Evolutionary conservation across 2,888 invertebrate species (phyloP).

Genomic region (Pterobdella sp.): DNA sequence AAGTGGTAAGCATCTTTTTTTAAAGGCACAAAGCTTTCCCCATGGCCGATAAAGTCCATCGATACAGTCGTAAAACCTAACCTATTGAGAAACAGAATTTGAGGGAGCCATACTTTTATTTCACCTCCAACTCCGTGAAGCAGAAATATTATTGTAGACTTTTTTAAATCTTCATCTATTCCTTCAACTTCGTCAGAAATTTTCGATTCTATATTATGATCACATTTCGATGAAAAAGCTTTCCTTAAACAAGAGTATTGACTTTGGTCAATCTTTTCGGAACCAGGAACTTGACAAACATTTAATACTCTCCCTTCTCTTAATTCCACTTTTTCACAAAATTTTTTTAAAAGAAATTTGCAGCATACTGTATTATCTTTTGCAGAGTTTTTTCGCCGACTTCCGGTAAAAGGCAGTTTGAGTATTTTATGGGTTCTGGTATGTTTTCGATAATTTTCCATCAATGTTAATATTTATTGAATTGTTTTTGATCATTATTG

Average conservation of each 20-base stretch:
- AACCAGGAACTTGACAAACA: conserved; percentile 20
- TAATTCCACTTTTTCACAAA: conserved; percentile 19
- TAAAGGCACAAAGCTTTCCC: conserved; percentile 60
- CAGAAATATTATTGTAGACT: conserved; percentile 54
- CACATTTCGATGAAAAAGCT: background rate
- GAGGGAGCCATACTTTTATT: conserved; percentile 60
- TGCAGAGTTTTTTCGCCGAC: no score
- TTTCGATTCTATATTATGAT: background rate
- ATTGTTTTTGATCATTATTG: no score
- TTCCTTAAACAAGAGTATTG: background rate
- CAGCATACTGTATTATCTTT: no score
- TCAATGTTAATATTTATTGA: no score
- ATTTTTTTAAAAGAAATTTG: background rate
- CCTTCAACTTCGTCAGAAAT: background rate
- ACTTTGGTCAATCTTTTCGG: background rate
- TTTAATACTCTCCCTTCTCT: conserved; percentile 21
- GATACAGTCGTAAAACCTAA: conserved; percentile 61
- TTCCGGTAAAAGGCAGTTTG: no score
- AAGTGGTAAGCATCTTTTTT: conserved; percentile 58
- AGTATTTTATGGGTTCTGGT: no score
- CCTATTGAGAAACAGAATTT: conserved; percentile 57
- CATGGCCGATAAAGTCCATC: conserved; percentile 64
- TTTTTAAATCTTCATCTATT: conserved; percentile 8
- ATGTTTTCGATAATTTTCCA: no score
- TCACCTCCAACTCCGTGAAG: conserved; percentile 64